Evolutionary conservation across 2,113 vertebrate genomes (phyloP).

Genomic region (Parus major): DNA sequence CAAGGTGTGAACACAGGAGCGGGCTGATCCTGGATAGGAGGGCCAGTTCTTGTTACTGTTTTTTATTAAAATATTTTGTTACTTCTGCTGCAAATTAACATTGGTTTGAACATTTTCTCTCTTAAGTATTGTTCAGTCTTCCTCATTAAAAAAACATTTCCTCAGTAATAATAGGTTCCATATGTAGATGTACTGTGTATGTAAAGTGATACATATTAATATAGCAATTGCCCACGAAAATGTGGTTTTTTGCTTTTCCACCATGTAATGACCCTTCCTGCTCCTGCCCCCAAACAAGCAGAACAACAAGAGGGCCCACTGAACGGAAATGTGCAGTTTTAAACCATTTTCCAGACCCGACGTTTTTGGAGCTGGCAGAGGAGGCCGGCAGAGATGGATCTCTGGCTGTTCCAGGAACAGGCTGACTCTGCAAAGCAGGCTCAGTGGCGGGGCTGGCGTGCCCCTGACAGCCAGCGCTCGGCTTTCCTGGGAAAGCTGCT

Average conservation of each 20-base stretch:
- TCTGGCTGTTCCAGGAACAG: not conserved
- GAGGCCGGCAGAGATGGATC: not conserved
- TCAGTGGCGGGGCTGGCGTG: rapidly evolving
- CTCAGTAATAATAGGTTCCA: slow-evolving; percentile 50
- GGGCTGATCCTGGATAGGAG: not conserved
- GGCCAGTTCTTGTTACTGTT: not conserved
- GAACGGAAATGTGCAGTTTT: not conserved
- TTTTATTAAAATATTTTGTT: slow-evolving; percentile 45
- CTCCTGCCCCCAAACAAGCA: slow-evolving; percentile 4
- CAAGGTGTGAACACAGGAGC: not conserved
- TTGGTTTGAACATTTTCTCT: slow-evolving; percentile 58
- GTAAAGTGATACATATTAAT: slow-evolving; percentile 41
- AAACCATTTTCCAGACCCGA: slow-evolving; percentile 16
- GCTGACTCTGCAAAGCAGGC: not conserved
- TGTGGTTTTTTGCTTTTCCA: slow-evolving; percentile 18
- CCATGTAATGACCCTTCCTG: slow-evolving; percentile 5
- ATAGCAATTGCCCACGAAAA: slow-evolving; percentile 6
- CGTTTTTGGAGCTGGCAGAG: not conserved
- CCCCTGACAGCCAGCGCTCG: rapidly evolving
- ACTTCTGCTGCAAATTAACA: slow-evolving; percentile 41
- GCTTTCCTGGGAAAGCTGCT: not conserved
- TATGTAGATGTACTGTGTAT: slow-evolving; percentile 2
- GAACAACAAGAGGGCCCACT: not conserved
- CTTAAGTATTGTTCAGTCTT: slow-evolving; percentile 57
- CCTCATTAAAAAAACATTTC: slow-evolving; percentile 64